These are phyloP conservation scores for Adelges cooleyi DNA, from an alignment of 1,140 invertebrate genomes.

Conservation along the genomic window DNA sequence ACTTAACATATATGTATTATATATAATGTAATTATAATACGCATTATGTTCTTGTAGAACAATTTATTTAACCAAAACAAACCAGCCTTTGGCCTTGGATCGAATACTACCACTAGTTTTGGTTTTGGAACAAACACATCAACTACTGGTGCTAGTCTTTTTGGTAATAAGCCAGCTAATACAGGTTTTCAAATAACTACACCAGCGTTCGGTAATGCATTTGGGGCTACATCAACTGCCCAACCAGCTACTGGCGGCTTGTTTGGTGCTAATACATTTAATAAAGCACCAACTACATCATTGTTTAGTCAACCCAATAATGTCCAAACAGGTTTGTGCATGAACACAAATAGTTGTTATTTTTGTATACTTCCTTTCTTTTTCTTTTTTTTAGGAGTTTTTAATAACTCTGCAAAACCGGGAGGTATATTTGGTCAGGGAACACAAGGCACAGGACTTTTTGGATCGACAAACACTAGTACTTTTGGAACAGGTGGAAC, in stretches of 20 bases:
- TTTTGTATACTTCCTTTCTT: no score
- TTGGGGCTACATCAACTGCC: conserved; percentile 40
- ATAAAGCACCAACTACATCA: conserved; percentile 11
- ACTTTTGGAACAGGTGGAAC: conserved; percentile 34
- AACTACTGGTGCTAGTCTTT: conserved; percentile 33
- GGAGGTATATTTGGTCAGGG: conserved; percentile 46
- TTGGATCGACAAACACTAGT: conserved; percentile 31
- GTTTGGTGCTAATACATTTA: conserved; percentile 41
- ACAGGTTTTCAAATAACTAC: conserved; percentile 40
- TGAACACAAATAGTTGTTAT: no score
- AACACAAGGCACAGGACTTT: conserved; percentile 33
- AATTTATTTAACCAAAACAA: conserved; percentile 43
- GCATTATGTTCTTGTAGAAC: conserved; percentile 35
- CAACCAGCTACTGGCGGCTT: conserved; percentile 40
- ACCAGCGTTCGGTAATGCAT: conserved; percentile 44
- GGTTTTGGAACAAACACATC: conserved; percentile 34
- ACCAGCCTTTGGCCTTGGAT: conserved; percentile 40
- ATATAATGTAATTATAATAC: background rate
- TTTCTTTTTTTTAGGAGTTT: background rate
- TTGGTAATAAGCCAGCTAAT: conserved; percentile 40
- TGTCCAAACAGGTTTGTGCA: background rate
- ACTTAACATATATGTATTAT: background rate
- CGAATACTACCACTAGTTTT: conserved; percentile 35
- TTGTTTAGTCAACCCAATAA: conserved; percentile 13
- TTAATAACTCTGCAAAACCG: conserved; percentile 40